A percentile compares a stretch with the other conserved stretches of the same genome.
These are phyloP conservation scores for Chroicocephalus ridibundus DNA, from an alignment of 2,113 vertebrate genomes.

Conservation along the genomic window DNA sequence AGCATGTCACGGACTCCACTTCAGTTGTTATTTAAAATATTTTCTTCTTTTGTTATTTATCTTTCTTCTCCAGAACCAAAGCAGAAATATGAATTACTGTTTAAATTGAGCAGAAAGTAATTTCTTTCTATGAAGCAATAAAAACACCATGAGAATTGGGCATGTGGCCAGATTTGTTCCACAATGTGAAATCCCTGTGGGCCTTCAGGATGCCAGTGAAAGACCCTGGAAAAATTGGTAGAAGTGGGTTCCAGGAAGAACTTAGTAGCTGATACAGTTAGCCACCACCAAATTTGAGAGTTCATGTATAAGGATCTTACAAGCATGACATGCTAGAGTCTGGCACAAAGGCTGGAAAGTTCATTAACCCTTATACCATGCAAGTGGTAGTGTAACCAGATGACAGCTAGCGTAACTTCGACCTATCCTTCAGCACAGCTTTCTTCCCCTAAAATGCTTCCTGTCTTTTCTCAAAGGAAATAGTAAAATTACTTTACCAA, in stretches of 20 bases:
- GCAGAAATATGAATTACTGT: conserved; percentile 27
- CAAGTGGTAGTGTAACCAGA: not conserved
- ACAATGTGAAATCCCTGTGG: conserved; percentile 1
- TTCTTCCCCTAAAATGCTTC: not conserved
- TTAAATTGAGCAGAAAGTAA: conserved; percentile 66
- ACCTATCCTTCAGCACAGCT: not conserved
- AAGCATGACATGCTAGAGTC: not conserved
- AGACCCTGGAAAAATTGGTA: conserved; percentile 52
- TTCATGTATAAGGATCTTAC: not conserved
- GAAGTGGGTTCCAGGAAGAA: conserved; percentile 61
- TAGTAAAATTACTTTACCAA: not conserved
- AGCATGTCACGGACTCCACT: not conserved
- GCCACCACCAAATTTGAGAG: not conserved
- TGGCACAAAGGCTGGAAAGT: not conserved
- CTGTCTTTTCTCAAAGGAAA: not conserved
- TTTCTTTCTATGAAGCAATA: conserved; percentile 64
- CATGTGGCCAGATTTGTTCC: conserved; percentile 25
- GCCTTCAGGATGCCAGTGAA: conserved; percentile 51
- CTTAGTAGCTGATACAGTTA: not conserved
- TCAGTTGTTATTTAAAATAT: not conserved
- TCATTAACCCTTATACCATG: not conserved
- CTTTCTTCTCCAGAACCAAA: not conserved
- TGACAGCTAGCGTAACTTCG: not conserved
- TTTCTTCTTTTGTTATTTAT: not conserved
- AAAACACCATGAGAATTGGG: conserved; percentile 30